A percentile compares a stretch with the other conserved stretches of the same genome.
Evolutionary conservation across 2,113 vertebrate species (phyloP).

Genomic region (Leuciscus idus): DNA sequence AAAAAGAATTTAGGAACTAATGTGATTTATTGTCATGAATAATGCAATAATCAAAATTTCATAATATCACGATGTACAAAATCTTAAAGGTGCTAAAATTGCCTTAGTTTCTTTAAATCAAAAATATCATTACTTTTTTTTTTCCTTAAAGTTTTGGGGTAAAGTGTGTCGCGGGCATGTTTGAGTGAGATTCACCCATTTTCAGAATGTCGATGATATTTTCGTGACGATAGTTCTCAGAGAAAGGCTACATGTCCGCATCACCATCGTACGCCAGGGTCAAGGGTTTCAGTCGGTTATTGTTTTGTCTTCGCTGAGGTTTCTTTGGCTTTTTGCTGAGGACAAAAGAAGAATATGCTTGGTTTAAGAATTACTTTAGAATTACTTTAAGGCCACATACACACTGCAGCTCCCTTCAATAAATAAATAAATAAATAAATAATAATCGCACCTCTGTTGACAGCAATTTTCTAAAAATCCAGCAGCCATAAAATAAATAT

Average conservation of each 20-base stretch:
- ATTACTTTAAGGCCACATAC: no score
- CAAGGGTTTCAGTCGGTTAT: slow-evolving; percentile 96
- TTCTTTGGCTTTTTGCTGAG: slow-evolving; percentile 99
- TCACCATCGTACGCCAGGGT: slow-evolving; percentile 98
- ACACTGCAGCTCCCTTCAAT: no score
- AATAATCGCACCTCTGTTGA: no score
- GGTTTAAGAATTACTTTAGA: no score
- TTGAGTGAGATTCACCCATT: neutral
- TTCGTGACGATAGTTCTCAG: neutral
- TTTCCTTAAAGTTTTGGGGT: neutral
- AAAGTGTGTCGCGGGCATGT: slow-evolving; percentile 1
- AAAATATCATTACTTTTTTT: neutral
- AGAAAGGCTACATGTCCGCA: slow-evolving; percentile 87
- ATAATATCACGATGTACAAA: neutral
- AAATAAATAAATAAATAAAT: no score
- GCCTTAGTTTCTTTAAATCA: neutral
- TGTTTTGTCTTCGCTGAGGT: slow-evolving; percentile 94
- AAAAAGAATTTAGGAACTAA: neutral
- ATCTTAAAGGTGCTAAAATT: neutral
- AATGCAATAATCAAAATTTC: neutral
- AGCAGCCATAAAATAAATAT: no score
- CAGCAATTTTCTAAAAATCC: no score
- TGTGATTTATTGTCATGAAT: neutral
- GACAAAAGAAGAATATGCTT: slow-evolving; percentile 41
- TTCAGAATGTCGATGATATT: neutral